Evolutionary conservation across 2,113 vertebrate genomes (phyloP).

Genomic region (Bostrychus sinensis): DNA sequence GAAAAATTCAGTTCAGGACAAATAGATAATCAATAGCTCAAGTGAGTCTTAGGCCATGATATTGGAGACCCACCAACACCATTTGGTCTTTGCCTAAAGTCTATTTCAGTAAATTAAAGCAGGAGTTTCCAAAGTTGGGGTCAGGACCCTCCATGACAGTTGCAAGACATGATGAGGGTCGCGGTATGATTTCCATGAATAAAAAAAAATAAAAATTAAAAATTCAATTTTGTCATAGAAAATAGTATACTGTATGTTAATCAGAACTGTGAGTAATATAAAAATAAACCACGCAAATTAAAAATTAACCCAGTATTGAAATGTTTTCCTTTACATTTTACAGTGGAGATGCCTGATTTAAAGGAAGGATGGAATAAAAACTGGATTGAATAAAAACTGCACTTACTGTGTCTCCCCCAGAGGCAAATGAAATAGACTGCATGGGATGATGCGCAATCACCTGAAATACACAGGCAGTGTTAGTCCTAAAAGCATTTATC

Average conservation of each 20-base stretch:
- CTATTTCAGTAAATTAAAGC: slow-evolving; percentile 9
- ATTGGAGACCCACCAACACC: slow-evolving; percentile 30
- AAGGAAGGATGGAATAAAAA: slow-evolving; percentile 11
- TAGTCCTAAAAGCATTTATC: not conserved
- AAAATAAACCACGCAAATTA: too few species aligned
- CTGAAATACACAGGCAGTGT: slow-evolving; percentile 56
- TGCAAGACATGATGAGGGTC: too few species aligned
- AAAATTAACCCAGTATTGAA: too few species aligned
- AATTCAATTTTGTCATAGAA: too few species aligned
- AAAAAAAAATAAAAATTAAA: too few species aligned
- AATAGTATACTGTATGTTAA: too few species aligned
- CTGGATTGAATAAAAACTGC: not conserved
- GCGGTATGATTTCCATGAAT: too few species aligned
- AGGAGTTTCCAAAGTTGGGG: too few species aligned
- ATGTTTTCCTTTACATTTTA: too few species aligned
- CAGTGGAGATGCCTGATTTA: too few species aligned
- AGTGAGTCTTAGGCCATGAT: slow-evolving; percentile 37
- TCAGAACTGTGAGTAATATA: too few species aligned
- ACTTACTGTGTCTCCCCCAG: slow-evolving; percentile 87
- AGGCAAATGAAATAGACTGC: slow-evolving; percentile 89
- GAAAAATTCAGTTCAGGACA: slow-evolving; percentile 15
- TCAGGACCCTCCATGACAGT: too few species aligned
- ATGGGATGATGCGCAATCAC: slow-evolving; percentile 90
- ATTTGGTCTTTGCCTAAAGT: slow-evolving; percentile 2
- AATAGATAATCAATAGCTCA: slow-evolving; percentile 37